These are phyloP conservation scores for Elachura formosa DNA, from an alignment of 2,113 vertebrate genomes.

Conservation along the genomic window DNA sequence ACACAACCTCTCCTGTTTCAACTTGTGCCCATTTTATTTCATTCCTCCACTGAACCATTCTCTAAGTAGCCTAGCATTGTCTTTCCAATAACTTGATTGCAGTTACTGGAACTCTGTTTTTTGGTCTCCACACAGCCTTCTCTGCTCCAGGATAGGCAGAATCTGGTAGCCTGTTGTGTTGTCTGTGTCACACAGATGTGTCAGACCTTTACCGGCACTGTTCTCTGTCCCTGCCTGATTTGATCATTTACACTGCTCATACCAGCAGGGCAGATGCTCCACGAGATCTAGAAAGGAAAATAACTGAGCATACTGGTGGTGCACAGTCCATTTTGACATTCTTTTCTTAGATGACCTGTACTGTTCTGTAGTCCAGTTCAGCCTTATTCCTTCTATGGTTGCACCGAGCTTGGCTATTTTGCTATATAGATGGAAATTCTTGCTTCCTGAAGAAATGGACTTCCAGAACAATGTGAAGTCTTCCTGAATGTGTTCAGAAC, in stretches of 20 bases:
- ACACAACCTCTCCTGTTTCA: background rate
- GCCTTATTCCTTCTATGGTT: background rate
- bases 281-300: background rate
- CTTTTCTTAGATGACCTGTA: background rate
- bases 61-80: background rate
- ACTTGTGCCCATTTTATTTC: background rate
- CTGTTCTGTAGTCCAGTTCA: background rate
- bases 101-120: background rate
- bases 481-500: background rate
- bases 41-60: background rate
- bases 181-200: background rate
- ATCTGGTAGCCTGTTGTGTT: accelerated
- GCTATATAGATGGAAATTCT: background rate
- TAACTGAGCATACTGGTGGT: background rate
- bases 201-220: background rate
- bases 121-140: background rate
- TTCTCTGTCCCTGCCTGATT: background rate
- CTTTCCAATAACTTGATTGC: background rate
- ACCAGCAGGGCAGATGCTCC: background rate
- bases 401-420: background rate
- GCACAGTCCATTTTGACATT: background rate
- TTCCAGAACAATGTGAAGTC: background rate
- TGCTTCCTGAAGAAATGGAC: background rate
- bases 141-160: background rate
- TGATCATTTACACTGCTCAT: background rate